Conservation (phyloP, 2,888 invertebrate species). For the Euclidia mi region DNA sequence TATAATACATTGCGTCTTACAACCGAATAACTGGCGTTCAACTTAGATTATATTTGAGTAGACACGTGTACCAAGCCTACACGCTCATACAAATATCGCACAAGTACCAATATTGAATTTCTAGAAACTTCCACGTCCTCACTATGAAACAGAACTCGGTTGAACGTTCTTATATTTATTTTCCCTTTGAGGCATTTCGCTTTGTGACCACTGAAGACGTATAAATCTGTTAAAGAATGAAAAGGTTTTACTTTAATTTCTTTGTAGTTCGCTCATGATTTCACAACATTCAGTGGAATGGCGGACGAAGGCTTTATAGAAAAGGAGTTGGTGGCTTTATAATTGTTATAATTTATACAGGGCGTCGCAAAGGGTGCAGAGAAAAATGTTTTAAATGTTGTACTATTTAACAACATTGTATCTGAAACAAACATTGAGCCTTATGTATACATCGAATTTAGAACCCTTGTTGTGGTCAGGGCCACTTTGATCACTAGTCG, state of each 20-base stretch:
- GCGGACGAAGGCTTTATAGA: too few species aligned
- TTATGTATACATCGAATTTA: too few species aligned
- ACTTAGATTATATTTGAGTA: conserved; percentile 9
- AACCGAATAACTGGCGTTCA: neutral
- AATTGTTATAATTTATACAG: too few species aligned
- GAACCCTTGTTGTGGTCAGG: too few species aligned
- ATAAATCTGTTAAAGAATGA: conserved; percentile 63
- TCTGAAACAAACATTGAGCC: too few species aligned
- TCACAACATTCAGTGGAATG: conserved; percentile 6
- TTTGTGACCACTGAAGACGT: conserved; percentile 63
- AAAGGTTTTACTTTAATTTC: conserved; percentile 53
- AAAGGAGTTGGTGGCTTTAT: too few species aligned
- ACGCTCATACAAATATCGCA: neutral
- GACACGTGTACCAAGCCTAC: conserved; percentile 22
- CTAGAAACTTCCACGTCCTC: conserved; percentile 35
- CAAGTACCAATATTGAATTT: conserved; percentile 52
- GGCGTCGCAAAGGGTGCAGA: too few species aligned
- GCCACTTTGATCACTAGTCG: too few species aligned
- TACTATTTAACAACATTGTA: too few species aligned
- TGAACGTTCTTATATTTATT: conserved; percentile 46
- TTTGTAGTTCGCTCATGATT: conserved; percentile 41
- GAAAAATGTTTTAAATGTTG: too few species aligned
- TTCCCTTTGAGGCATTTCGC: conserved; percentile 56
- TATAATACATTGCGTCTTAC: neutral
- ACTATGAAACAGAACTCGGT: conserved; percentile 24